These are phyloP conservation scores for Fukomys damarensis DNA, from an alignment of 2,113 vertebrate species.

Conservation along the genomic window DNA sequence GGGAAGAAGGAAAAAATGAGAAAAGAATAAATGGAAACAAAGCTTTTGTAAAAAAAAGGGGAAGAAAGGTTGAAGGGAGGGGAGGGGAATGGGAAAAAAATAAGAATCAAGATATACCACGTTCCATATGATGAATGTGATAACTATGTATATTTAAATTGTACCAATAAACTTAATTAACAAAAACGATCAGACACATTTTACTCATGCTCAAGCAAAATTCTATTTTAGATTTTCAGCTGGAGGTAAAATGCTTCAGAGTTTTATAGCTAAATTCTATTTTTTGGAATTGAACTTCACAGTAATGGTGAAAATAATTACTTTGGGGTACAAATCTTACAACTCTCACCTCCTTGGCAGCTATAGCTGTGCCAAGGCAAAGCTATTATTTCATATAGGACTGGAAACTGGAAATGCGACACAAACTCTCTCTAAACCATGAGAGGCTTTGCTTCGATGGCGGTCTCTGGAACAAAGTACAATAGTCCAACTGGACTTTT, in stretches of 20 bases:
- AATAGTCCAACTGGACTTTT: not conserved
- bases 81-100: too few species aligned
- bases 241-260: not conserved
- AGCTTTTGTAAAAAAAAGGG: too few species aligned
- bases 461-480: not conserved
- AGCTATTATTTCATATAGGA: rapidly evolving
- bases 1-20: too few species aligned
- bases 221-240: not conserved
- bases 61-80: too few species aligned
- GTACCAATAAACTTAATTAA: too few species aligned
- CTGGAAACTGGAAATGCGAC: not conserved
- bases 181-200: not conserved
- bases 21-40: too few species aligned
- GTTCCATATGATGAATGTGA: too few species aligned
- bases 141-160: too few species aligned
- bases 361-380: not conserved
- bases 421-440: not conserved
- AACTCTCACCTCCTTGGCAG: not conserved
- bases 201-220: not conserved
- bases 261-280: not conserved
- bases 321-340: not conserved
- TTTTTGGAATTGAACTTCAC: not conserved
- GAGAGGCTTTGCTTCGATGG: not conserved
- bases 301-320: not conserved
- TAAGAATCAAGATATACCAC: too few species aligned